Conservation (phyloP, 2,113 vertebrate species). For the Pachycephala philippinensis region DNA sequence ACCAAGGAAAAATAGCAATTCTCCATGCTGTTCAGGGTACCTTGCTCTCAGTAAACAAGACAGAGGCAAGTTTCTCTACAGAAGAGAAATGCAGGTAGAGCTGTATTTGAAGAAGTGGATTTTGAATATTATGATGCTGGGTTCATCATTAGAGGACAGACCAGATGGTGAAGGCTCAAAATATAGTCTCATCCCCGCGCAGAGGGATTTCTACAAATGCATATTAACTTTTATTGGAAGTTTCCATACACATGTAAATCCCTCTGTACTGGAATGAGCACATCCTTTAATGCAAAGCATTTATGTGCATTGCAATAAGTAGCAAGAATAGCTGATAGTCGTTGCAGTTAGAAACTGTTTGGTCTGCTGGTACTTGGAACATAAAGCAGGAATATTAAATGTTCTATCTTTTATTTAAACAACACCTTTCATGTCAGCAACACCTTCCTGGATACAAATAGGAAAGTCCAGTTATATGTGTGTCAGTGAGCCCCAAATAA, state of each 20-base stretch:
- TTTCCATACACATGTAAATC: conserved; percentile 15
- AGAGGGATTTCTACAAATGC: conserved; percentile 15
- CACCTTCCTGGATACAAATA: not conserved
- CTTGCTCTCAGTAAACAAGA: not conserved
- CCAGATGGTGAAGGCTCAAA: conserved; percentile 37
- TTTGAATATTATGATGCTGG: not conserved
- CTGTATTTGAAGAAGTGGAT: not conserved
- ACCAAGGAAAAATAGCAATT: not conserved
- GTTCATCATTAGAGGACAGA: conserved; percentile 10
- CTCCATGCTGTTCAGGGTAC: not conserved
- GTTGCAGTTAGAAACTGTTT: not conserved
- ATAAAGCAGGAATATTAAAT: not conserved
- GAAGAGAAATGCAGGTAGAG: not conserved
- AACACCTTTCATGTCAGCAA: not conserved
- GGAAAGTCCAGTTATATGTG: not conserved
- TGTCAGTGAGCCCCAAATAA: not conserved
- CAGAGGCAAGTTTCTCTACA: not conserved
- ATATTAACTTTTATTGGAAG: conserved; percentile 6
- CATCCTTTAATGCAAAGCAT: not conserved
- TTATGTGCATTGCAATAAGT: not conserved
- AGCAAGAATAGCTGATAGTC: not conserved
- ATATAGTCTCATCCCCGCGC: not conserved
- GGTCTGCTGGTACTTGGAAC: not conserved
- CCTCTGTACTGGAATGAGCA: not conserved
- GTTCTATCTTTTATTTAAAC: not conserved